phyloP scores from a whole-genome alignment of 2,888 invertebrate species.

The Trissolcus brochymenae region DNA sequence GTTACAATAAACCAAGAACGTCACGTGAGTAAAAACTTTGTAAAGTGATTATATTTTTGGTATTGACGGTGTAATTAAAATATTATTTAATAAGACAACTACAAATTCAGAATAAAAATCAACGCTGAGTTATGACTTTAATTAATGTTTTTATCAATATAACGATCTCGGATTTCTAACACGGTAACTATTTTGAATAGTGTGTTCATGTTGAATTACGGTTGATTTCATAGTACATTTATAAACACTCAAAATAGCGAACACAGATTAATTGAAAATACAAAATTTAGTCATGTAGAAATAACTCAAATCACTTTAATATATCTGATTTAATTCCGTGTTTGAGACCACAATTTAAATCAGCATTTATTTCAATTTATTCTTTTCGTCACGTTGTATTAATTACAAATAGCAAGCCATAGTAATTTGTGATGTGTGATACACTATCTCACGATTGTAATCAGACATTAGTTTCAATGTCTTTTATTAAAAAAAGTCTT shows the following conservation, averaged over 20 bases:
- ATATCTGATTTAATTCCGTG: conserved; percentile 37
- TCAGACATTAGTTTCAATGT: conserved; percentile 2
- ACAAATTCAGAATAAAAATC: conserved; percentile 1
- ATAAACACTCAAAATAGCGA: conserved; percentile 20
- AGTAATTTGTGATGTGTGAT: neutral
- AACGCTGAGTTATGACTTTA: conserved; percentile 14
- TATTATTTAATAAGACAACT: neutral
- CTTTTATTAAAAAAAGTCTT: neutral
- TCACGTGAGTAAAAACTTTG: conserved; percentile 81
- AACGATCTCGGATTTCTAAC: conserved; percentile 48
- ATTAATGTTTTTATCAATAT: conserved; percentile 45
- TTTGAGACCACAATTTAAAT: conserved; percentile 40
- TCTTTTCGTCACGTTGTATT: conserved; percentile 9
- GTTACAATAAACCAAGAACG: conserved; percentile 98
- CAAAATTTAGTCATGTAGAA: conserved; percentile 24
- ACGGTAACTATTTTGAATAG: conserved; percentile 49
- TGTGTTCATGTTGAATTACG: conserved; percentile 46
- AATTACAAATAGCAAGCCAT: conserved; percentile 9
- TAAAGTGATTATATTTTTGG: neutral
- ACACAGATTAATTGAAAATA: conserved; percentile 10
- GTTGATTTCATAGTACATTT: conserved; percentile 37
- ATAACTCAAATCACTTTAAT: conserved; percentile 2
- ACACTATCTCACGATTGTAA: neutral
- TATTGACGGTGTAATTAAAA: neutral
- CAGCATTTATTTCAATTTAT: conserved; percentile 11